phyloP scores from a whole-genome alignment of 2,888 invertebrate species.

The Merodon equestris region DNA sequence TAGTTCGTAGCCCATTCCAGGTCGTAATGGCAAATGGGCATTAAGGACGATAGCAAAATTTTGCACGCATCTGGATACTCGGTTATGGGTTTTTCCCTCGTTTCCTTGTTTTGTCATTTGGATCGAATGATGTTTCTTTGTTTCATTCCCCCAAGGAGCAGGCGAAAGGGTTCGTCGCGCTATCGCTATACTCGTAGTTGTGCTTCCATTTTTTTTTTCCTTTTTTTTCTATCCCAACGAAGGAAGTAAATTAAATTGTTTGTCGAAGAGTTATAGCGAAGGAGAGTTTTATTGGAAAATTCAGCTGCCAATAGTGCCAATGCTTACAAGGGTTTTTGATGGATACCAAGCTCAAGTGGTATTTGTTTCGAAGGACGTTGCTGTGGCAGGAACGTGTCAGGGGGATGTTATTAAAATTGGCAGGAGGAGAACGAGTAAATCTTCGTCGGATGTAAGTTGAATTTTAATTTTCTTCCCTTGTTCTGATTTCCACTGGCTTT shows the following conservation, averaged over 20 bases:
- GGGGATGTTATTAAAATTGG: too few relatives aligned
- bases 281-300: background rate
- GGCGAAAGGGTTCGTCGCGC: conserved; percentile 34
- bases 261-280: conserved; percentile 3
- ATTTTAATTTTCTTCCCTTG: too few relatives aligned
- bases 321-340: too few relatives aligned
- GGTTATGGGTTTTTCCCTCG: conserved; percentile 30
- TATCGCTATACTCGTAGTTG: conserved; percentile 11
- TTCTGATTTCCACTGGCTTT: too few relatives aligned
- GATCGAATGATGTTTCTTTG: conserved; percentile 12
- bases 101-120: background rate
- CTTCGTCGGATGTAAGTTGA: too few relatives aligned
- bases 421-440: too few relatives aligned
- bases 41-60: conserved; percentile 56
- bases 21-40: conserved; percentile 63
- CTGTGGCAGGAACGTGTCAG: too few relatives aligned
- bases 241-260: conserved; percentile 56
- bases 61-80: conserved; percentile 60
- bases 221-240: too few relatives aligned
- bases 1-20: background rate
- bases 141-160: conserved; percentile 16
- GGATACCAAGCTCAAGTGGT: too few relatives aligned
- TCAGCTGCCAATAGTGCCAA: too few relatives aligned
- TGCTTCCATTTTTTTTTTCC: background rate
- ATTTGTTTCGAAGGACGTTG: too few relatives aligned